Conservation (phyloP, 2,797 vertebrate genomes). For the Eulemur rubriventer region DNA sequence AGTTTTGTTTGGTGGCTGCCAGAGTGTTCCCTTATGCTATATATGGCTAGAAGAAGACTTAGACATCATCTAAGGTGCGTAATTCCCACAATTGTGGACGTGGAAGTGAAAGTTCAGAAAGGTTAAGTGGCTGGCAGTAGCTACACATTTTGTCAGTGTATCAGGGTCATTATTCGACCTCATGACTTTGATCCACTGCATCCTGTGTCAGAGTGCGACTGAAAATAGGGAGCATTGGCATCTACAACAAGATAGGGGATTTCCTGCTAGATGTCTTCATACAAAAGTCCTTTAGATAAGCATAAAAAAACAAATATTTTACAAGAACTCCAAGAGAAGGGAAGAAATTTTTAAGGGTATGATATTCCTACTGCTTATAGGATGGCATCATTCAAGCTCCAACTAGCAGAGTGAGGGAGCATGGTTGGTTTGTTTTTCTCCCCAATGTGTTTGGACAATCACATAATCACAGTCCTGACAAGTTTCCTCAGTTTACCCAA, state of each 20-base stretch:
- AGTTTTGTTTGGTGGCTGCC: background rate
- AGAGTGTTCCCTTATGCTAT: background rate
- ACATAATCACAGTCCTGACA: background rate
- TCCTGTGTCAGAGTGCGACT: background rate
- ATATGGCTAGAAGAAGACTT: background rate
- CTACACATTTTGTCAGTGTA: background rate
- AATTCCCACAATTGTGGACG: background rate
- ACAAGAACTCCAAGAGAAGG: background rate
- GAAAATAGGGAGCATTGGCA: slow-evolving; percentile 1
- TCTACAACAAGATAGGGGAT: background rate
- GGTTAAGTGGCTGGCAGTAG: background rate
- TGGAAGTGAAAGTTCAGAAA: background rate
- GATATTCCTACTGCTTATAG: background rate
- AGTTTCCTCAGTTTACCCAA: background rate
- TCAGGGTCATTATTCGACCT: background rate
- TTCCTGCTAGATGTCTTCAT: background rate
- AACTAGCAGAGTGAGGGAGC: background rate
- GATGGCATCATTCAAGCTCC: background rate
- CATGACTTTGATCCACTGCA: background rate
- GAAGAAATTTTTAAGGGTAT: background rate
- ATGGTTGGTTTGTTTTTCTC: background rate
- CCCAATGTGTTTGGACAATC: background rate
- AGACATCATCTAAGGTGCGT: background rate
- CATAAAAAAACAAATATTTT: background rate
- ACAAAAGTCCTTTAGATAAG: background rate